Conservation (phyloP, 2,888 invertebrate genomes). For the Philereme vetulata region DNA sequence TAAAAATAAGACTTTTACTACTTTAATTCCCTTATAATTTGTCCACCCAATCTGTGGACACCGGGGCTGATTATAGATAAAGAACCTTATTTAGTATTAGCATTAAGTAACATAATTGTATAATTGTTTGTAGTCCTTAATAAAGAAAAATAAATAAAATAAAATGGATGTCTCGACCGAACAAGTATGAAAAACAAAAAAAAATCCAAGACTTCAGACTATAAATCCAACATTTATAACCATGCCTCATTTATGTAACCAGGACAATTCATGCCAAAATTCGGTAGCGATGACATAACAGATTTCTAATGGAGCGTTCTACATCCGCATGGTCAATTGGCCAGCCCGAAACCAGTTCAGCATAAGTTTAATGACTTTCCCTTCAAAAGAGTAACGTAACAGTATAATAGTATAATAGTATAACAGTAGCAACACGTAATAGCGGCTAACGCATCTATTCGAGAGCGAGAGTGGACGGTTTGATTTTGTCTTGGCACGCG, state of each 20-base stretch:
- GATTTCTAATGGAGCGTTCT: slow-evolving; percentile 30
- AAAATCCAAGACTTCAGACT: no score
- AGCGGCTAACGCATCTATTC: slow-evolving; percentile 55
- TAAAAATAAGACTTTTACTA: no score
- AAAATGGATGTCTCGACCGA: no score
- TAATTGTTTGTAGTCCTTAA: no score
- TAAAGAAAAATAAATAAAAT: no score
- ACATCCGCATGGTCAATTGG: slow-evolving; percentile 21
- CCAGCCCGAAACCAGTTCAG: slow-evolving; percentile 27
- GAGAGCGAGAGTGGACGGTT: slow-evolving; percentile 76
- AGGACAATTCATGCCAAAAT: slow-evolving; percentile 22
- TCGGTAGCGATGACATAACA: slow-evolving; percentile 28
- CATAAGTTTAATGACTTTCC: slow-evolving; percentile 66
- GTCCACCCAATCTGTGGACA: no score
- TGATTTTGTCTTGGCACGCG: slow-evolving; percentile 76
- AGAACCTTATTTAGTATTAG: no score
- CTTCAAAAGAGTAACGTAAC: slow-evolving; percentile 67
- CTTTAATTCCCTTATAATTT: no score
- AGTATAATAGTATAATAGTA: slow-evolving; percentile 42
- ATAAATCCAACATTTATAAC: no score
- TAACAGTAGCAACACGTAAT: slow-evolving; percentile 56
- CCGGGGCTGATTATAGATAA: no score
- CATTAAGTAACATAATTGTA: no score
- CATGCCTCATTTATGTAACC: slow-evolving; percentile 17
- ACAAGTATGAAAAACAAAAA: not conserved